Base-by-base conservation (phyloP, 2,113 vertebrate genomes). In the Melanerpes formicivorus region DNA sequence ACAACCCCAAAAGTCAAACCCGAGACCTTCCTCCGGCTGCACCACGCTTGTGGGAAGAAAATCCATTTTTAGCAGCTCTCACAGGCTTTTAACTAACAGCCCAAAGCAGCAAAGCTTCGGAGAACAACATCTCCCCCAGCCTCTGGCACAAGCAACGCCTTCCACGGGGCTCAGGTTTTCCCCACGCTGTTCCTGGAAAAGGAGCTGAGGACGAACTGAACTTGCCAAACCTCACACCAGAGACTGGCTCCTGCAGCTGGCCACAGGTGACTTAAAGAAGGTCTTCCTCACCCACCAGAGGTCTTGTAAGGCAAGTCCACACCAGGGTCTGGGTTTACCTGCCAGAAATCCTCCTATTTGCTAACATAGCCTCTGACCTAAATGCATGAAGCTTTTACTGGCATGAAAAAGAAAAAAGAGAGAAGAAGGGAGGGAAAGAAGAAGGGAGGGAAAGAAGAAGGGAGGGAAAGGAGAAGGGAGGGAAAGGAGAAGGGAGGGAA, bases 81-180 rank as follows among this genome's bases (percentile, higher is more conserved):
- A 4, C 1, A 1, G 59, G 54, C 30, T 56, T 56, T 56, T 50
- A 46, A 89, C 9, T 1, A 59, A 62, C 16, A 74, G 29, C 44
- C 72, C 69, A 11, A 25, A n/a, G 14, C 18, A 44, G 10, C 40
- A 26, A 18, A 83, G 46, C 59, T n/a, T 48, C 10, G 6, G 15
- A 64, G 37, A 26, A 54, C 32, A 2, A 21, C 3, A 0, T 9
- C 46, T 80, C 56, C 56, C 69, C 10, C 0, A 5, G 13, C 0
- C 0, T 0, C 65, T 21, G 42, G 9, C 3, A 2, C 15, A 27
- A 76, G n/a, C 34, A 40, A 11, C 4, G 27, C 40, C 29, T 22
- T 71, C 56, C 69, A 63, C 3, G 18, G 0, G 0, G 30, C 44
- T 80, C 8, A 0, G 16, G 25, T 40, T 76, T 79, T 93, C 27